Evolutionary conservation across 1,140 invertebrate genomes (phyloP).

Genomic region (Spodoptera frugiperda): DNA sequence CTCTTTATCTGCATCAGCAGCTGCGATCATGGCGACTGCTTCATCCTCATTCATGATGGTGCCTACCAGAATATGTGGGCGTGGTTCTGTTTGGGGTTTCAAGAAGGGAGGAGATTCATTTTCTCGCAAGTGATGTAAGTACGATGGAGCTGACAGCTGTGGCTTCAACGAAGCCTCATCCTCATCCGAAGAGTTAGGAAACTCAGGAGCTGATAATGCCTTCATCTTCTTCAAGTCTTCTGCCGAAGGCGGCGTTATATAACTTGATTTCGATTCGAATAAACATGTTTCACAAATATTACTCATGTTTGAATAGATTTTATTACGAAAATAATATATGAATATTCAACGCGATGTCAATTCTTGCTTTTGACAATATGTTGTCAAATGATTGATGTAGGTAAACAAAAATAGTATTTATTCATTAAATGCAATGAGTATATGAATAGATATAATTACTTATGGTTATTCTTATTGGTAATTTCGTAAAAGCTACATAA

Average conservation of each 20-base stretch:
- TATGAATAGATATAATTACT: too few relatives aligned
- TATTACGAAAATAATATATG: too few relatives aligned
- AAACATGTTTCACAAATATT: too few relatives aligned
- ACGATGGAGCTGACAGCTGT: constrained; percentile 73
- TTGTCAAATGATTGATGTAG: too few relatives aligned
- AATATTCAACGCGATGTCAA: too few relatives aligned
- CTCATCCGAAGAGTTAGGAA: constrained; percentile 22
- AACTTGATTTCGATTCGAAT: constrained; percentile 12
- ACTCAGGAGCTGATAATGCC: constrained; percentile 60
- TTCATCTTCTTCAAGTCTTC: constrained; percentile 25
- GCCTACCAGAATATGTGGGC: constrained; percentile 64
- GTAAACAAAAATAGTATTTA: too few relatives aligned
- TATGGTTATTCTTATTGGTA: too few relatives aligned
- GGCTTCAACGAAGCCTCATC: constrained; percentile 53
- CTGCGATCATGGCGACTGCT: constrained; percentile 68
- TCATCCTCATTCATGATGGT: constrained; percentile 68
- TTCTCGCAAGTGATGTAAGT: constrained; percentile 69
- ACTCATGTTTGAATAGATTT: too few relatives aligned
- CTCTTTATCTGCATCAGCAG: constrained; percentile 55
- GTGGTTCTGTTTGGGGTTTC: constrained; percentile 59
- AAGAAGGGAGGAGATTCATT: constrained; percentile 72
- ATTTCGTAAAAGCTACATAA: too few relatives aligned
- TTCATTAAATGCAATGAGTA: too few relatives aligned
- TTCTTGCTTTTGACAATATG: too few relatives aligned
- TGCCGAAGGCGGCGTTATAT: background rate